Base-by-base conservation (phyloP, 2,113 vertebrate species). In the Excalfactoria chinensis region DNA sequence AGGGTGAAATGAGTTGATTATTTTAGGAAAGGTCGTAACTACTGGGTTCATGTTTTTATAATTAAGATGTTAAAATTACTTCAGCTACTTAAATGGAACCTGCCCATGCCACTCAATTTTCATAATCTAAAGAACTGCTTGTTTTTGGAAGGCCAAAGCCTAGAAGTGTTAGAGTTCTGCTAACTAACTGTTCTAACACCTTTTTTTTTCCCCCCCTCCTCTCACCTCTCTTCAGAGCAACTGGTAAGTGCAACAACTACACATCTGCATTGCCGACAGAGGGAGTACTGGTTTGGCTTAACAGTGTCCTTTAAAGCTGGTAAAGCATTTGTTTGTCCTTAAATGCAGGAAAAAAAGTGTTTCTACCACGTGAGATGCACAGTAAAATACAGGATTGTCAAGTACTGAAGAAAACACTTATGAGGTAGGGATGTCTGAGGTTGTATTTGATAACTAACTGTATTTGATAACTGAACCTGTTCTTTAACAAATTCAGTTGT, bases 201-300 rank as follows among this genome's bases (percentile, higher is more conserved):
- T 62, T 55, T 44, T 68, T 46, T 12, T 18, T 10, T 18, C n/a
- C 11, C 37, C 37, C 55, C 16, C 21, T 14, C 3, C 13, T 32
- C 3, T 44, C 13, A 5, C 20, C 72, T 80, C 26, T 58, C 37
- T 49, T 5, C 40, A 22, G 35, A 64, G 68, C 11, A 4, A 46
- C 2, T 35, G n/a, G 58, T 21, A 26, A 40, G 64, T 89, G 72
- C 12, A 51, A 35, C 21, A 64, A 1, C 32, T 85, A 58, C 17
- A 3, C 8, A 0, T 67, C 60, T 55, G 21, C 25, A 1, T 28
- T 64, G 78, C 89, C 89, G 60, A 20, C 82, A 96, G 96, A 86
- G 94, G 95, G 93, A 93, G 93, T 46, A 12, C 71, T 77, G 13
- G 84, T n/a, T 26, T 23, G 46, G 14, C 14, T 64, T n/a, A 22